Evolutionary conservation across 2,888 invertebrate species (phyloP), one percentile per base, ranked within the genome.

Genomic region (Agrochola litura): DNA sequence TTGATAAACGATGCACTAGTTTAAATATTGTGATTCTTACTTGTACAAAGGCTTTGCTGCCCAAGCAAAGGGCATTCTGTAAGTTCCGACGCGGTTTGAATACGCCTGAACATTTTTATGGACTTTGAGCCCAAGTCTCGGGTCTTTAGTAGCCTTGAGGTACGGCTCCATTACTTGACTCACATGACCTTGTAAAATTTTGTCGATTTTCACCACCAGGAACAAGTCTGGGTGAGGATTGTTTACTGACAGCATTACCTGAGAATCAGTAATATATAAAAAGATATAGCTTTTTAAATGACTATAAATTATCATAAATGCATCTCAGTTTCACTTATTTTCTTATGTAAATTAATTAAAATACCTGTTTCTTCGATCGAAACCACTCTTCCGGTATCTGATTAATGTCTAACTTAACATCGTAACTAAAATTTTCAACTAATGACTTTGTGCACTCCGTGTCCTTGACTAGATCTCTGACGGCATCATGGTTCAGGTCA

Each of bases 51-150:
- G 99, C 88, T 98, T 98, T 0, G 99, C 99, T 37, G 99, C 98
- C 99, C 99, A 99, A n/a, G 98, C 99, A 94, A 99, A 99, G 1
- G 99, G 99, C 99, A 99, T 99, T 83, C 99, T 97, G 92, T 99
- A 99, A 89, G 98, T 98, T 6, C 99, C 99, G 83, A 99, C 97
- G 90, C 99, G 97, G 93, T 98, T 98, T 89, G 98, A 98, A 94
- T 98, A 98, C 63, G 98, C 97, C 91, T 98, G 98, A 84, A 98
- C 98, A 83, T 98, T 97, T 94, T 98, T 98, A 92, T 99, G 98
- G 25, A 98, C 97, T 95, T 99, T 99, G 61, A 98, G 96, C 0
- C 98, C 98, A 73, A 98, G 95, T 85, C 98, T 97, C 6, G 98
- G 98, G 95, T 99, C 98, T 90, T 98, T 98, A 37, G 98, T 97